Percentiles rank a stretch among this genome's conserved stretches.
Conservation (phyloP, 2,113 vertebrate genomes). For the Ammospiza caudacuta region DNA sequence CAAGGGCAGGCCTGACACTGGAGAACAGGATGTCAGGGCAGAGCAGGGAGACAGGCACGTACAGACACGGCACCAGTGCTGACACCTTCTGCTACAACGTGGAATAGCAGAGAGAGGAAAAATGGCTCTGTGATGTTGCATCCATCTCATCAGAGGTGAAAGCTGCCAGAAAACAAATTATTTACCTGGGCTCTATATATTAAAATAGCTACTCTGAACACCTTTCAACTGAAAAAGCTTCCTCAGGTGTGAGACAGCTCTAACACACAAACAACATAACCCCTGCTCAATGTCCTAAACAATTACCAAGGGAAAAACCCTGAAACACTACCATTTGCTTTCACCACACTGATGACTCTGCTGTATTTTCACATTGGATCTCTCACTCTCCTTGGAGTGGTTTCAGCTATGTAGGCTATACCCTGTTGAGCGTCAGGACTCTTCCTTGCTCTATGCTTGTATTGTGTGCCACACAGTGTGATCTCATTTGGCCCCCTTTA, state of each 20-base stretch:
- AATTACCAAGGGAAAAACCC: not conserved
- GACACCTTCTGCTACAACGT: slow-evolving; percentile 34
- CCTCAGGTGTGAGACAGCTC: not conserved
- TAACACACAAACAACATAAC: not conserved
- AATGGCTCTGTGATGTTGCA: not conserved
- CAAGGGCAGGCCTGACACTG: not conserved
- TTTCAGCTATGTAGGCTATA: not conserved
- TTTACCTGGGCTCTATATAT: not conserved
- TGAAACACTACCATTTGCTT: not conserved
- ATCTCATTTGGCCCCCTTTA: not conserved
- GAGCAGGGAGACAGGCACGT: not conserved
- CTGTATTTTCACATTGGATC: not conserved
- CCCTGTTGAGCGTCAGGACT: not conserved
- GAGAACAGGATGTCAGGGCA: not conserved
- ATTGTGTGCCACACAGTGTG: no score
- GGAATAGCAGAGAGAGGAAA: not conserved
- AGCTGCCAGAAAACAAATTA: not conserved
- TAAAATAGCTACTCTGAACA: not conserved
- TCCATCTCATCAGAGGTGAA: not conserved
- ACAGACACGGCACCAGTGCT: slow-evolving; percentile 19
- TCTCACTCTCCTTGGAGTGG: not conserved
- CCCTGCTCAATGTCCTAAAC: not conserved
- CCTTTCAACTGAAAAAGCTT: not conserved
- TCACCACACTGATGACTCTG: not conserved
- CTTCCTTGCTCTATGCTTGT: not conserved